These are phyloP conservation scores for Stictocephala bisonia DNA, from an alignment of 2,888 invertebrate species.

Conservation along the genomic window DNA sequence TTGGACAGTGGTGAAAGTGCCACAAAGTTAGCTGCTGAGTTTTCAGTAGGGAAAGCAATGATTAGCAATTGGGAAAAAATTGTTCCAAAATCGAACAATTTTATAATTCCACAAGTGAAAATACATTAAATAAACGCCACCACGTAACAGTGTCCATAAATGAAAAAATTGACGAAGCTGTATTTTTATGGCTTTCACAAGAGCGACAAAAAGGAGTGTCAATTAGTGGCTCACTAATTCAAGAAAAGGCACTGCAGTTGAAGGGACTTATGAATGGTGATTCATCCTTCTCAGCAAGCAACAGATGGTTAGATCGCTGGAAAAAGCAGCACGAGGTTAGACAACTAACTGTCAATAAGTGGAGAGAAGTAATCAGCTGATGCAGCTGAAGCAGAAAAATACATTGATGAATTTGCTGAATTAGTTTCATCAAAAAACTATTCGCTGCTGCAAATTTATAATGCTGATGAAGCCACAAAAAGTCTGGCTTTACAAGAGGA, in stretches of 20 bases:
- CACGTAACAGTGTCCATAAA: too few species aligned
- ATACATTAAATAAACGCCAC: too few species aligned
- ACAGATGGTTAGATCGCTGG: constrained; percentile 58
- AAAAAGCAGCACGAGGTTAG: constrained; percentile 57
- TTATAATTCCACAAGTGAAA: too few species aligned
- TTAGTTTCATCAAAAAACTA: constrained; percentile 22
- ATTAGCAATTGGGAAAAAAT: too few species aligned
- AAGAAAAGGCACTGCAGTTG: constrained; percentile 55
- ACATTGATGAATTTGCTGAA: constrained; percentile 49
- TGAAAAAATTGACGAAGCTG: constrained; percentile 49
- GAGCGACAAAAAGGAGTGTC: constrained; percentile 48
- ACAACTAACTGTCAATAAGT: constrained; percentile 50
- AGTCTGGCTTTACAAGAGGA: constrained; percentile 55
- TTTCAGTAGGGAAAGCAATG: too few species aligned
- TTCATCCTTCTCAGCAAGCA: constrained; percentile 56
- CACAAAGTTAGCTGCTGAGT: too few species aligned
- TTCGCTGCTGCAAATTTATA: constrained; percentile 55
- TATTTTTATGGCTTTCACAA: constrained; percentile 53
- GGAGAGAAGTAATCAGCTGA: constrained; percentile 53
- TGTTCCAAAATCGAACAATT: too few species aligned
- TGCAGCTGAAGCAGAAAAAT: constrained; percentile 49
- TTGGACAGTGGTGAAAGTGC: too few species aligned
- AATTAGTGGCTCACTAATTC: constrained; percentile 56
- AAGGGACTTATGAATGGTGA: constrained; percentile 50
- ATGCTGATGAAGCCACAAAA: constrained; percentile 58